Conservation (phyloP, 2,888 invertebrate species). For the Drosophila recens region DNA sequence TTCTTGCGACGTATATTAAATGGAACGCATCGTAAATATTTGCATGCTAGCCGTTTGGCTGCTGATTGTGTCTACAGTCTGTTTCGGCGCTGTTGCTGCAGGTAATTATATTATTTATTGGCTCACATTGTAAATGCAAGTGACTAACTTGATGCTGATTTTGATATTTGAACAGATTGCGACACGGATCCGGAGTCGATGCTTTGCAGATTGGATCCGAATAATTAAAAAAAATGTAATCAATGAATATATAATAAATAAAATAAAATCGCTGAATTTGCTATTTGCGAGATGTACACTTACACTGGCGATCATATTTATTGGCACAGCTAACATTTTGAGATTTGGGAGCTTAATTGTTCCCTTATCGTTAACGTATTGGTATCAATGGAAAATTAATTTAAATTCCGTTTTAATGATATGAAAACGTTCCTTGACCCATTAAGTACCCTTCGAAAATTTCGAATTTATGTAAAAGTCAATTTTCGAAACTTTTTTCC, state of each 20-base stretch:
- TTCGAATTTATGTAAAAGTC: no score
- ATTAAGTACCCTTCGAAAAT: no score
- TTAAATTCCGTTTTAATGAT: no score
- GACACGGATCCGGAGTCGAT: constrained; percentile 65
- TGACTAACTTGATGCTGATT: no score
- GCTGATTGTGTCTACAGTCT: background rate
- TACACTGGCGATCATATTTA: no score
- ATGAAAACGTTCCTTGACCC: no score
- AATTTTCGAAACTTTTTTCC: no score
- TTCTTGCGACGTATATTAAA: background rate
- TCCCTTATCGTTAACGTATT: no score
- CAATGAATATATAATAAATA: background rate
- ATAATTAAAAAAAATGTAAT: constrained; percentile 5
- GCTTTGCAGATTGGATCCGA: constrained; percentile 46
- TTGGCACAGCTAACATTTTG: no score
- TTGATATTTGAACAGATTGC: constrained; percentile 35
- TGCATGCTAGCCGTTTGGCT: background rate
- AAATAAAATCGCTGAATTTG: background rate
- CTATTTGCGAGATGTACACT: background rate
- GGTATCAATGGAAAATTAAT: no score
- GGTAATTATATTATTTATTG: background rate
- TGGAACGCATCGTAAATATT: background rate
- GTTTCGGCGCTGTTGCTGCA: background rate
- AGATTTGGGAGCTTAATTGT: no score
- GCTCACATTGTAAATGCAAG: background rate